Percentiles rank a stretch among this genome's conserved stretches.
Conservation (phyloP, 2,113 vertebrate species). For the Porphyrio hochstetteri region DNA sequence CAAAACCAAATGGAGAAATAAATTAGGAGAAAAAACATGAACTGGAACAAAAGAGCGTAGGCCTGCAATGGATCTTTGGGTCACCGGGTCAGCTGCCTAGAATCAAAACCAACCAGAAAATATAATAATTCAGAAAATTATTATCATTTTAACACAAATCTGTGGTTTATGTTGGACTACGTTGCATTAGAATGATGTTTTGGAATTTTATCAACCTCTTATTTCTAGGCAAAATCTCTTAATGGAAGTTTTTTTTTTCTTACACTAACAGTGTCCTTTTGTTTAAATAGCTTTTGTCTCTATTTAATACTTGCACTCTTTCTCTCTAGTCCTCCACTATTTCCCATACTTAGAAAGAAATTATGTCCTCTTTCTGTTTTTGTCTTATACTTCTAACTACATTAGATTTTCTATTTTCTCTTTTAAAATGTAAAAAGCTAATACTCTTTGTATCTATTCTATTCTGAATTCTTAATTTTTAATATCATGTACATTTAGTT, state of each 20-base stretch:
- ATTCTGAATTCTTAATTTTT: not conserved
- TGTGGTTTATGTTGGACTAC: not conserved
- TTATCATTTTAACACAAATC: not conserved
- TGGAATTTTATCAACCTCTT: not conserved
- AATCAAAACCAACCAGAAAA: not conserved
- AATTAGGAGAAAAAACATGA: not conserved
- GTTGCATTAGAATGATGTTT: not conserved
- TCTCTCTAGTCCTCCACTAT: not conserved
- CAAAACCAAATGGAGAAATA: not conserved
- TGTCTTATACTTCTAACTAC: not conserved
- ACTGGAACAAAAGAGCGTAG: not conserved
- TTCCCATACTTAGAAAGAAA: not conserved
- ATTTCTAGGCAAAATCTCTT: not conserved
- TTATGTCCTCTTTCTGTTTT: not conserved
- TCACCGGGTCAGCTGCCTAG: not conserved
- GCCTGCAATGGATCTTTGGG: not conserved
- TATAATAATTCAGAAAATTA: not conserved
- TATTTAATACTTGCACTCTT: not conserved
- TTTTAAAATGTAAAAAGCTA: not conserved
- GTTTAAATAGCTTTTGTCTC: not conserved
- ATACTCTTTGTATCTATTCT: not conserved
- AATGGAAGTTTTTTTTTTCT: not conserved
- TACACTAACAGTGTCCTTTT: not conserved
- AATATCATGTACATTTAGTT: not conserved
- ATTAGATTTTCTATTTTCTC: not conserved